phyloP scores from a whole-genome alignment of 1,140 invertebrate genomes.

The Drosophila kikkawai region DNA sequence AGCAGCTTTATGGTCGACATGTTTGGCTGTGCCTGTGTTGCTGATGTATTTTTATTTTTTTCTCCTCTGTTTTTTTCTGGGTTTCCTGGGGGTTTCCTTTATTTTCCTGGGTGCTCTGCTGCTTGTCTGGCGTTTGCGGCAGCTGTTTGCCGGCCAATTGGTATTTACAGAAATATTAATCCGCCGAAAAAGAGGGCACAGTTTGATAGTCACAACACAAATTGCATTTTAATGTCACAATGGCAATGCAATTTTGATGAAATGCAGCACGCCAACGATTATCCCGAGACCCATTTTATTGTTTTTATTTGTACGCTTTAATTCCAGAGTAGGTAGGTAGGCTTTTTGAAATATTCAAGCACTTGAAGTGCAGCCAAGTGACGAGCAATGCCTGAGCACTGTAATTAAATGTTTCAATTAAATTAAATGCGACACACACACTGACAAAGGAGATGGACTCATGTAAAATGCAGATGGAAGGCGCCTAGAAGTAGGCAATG shows the following conservation, averaged over 20 bases:
- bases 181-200: slow-evolving; percentile 48
- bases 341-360: slow-evolving; percentile 31
- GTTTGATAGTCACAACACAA: slow-evolving; percentile 61
- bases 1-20: slow-evolving; percentile 82
- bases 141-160: slow-evolving; percentile 40
- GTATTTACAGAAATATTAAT: slow-evolving; percentile 61
- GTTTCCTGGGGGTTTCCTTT: slow-evolving; percentile 13
- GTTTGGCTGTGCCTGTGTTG: slow-evolving; percentile 47
- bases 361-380: slow-evolving; percentile 22
- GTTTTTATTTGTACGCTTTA: not conserved
- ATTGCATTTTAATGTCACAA: slow-evolving; percentile 76
- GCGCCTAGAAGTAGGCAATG: slow-evolving; percentile 56
- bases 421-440: slow-evolving; percentile 54
- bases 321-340: not conserved
- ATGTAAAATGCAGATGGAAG: slow-evolving; percentile 39
- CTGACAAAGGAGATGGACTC: slow-evolving; percentile 15
- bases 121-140: slow-evolving; percentile 19
- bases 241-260: slow-evolving; percentile 49
- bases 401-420: slow-evolving; percentile 76
- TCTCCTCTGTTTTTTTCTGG: slow-evolving; percentile 11
- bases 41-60: slow-evolving; percentile 28
- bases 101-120: slow-evolving; percentile 1
- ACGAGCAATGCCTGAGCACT: slow-evolving; percentile 21
- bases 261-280: slow-evolving; percentile 33
- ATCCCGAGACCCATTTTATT: slow-evolving; percentile 22